Percentiles rank a stretch among this genome's conserved stretches.
Evolutionary conservation across 1,140 invertebrate species (phyloP).

Genomic region (Batillaria attramentaria): DNA sequence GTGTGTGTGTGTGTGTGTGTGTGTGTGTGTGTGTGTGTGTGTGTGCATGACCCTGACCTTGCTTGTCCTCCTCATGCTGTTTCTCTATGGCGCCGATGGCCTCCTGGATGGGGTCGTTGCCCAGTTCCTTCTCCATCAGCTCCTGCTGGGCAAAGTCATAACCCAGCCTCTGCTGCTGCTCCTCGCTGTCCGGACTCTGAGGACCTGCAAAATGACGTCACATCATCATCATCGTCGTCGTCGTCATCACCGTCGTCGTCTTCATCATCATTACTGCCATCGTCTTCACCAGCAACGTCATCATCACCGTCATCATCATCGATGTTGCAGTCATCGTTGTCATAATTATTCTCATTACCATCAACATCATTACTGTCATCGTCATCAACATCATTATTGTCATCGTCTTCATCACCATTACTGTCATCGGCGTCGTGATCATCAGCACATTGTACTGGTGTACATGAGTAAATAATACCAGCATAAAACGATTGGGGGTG

Average conservation of each 20-base stretch:
- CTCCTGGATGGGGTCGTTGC: slow-evolving; percentile 87
- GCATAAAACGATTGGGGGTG: too few species aligned
- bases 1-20: not conserved
- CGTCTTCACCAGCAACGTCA: not conserved
- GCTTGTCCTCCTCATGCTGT: slow-evolving; percentile 97
- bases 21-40: not conserved
- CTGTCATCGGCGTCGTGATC: not conserved
- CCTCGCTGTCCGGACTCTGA: slow-evolving; percentile 29
- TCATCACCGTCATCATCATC: not conserved
- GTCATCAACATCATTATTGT: not conserved
- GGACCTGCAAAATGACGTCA: not conserved
- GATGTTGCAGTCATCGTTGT: not conserved
- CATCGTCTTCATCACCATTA: not conserved
- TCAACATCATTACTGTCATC: not conserved
- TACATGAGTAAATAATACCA: too few species aligned
- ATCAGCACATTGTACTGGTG: too few species aligned
- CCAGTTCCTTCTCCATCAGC: slow-evolving; percentile 93
- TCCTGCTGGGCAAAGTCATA: slow-evolving; percentile 97
- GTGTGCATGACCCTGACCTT: slow-evolving; percentile 75
- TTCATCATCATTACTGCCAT: not conserved
- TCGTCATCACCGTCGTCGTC: not conserved
- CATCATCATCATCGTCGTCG: not conserved
- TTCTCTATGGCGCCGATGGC: slow-evolving; percentile 92
- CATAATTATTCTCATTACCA: not conserved
- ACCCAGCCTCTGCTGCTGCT: slow-evolving; percentile 87